Percentiles rank a stretch among this genome's conserved stretches.
phyloP scores from a whole-genome alignment of 2,113 vertebrate genomes.

The Psilopsiagon aurifrons region DNA sequence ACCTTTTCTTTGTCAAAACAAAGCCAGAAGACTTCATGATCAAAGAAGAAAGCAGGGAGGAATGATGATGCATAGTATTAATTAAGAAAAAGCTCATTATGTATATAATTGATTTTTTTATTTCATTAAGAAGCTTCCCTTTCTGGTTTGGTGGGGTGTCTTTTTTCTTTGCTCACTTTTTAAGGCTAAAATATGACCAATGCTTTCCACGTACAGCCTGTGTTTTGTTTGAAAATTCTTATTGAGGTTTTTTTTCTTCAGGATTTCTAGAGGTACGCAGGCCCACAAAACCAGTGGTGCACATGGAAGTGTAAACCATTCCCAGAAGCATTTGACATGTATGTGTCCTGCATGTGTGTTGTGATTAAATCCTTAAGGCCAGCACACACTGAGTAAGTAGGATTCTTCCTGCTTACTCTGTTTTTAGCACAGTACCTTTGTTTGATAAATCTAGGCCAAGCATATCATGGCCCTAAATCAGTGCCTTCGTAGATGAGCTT shows the following conservation, averaged over 20 bases:
- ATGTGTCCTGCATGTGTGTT: fast-evolving
- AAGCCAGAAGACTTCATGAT: neutral
- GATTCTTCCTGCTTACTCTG: neutral
- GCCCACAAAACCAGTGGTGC: neutral
- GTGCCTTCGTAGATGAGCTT: neutral
- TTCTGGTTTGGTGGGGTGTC: neutral
- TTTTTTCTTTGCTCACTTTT: neutral
- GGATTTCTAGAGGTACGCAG: neutral
- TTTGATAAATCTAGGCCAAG: neutral
- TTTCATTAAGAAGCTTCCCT: neutral
- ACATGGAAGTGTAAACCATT: neutral
- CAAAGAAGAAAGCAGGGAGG: neutral
- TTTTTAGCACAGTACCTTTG: neutral
- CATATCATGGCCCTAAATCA: neutral
- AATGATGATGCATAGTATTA: neutral
- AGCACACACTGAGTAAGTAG: neutral
- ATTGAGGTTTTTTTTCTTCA: neutral
- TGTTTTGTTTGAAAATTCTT: neutral
- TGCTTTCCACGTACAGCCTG: neutral
- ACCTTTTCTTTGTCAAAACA: neutral
- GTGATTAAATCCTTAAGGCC: neutral
- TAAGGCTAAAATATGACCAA: neutral
- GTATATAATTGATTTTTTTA: neutral
- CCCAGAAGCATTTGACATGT: fast-evolving
- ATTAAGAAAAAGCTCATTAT: neutral